Percentiles rank a stretch among this genome's conserved stretches.
Evolutionary conservation across 2,113 vertebrate species (phyloP).

Genomic region (Paradoxurus hermaphroditus): DNA sequence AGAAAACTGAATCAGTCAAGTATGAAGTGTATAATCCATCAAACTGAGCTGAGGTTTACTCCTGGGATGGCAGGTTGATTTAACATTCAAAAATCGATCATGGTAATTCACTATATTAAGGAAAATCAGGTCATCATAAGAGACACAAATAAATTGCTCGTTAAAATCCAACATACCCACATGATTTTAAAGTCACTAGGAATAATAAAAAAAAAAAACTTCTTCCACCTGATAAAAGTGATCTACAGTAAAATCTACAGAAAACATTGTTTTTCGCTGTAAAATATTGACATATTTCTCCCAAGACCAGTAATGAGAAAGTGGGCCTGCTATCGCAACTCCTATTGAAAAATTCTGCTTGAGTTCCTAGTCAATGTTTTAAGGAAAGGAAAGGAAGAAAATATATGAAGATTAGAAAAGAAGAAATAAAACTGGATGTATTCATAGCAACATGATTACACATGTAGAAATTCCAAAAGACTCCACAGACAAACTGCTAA

Average conservation of each 20-base stretch:
- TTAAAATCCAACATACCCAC: background rate
- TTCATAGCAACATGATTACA: background rate
- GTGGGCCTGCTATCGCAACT: background rate
- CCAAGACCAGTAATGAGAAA: background rate
- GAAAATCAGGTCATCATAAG: background rate
- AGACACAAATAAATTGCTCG: background rate
- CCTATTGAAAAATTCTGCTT: no score
- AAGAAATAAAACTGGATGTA: background rate
- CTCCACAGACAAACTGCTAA: background rate
- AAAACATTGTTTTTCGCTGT: background rate
- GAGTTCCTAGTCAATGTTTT: background rate
- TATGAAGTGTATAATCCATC: background rate
- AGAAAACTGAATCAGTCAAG: background rate
- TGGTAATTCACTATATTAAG: background rate
- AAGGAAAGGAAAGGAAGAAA: background rate
- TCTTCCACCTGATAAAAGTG: background rate
- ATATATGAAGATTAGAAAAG: background rate
- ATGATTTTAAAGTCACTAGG: background rate
- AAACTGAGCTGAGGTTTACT: background rate
- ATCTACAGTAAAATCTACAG: background rate
- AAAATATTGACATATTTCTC: background rate
- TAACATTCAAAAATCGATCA: background rate
- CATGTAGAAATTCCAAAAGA: background rate
- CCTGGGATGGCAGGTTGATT: background rate
- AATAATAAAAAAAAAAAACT: background rate